Conservation (phyloP, 35 echinoderm and acorn worm species). For the Holothuria glaberrima region DNA sequence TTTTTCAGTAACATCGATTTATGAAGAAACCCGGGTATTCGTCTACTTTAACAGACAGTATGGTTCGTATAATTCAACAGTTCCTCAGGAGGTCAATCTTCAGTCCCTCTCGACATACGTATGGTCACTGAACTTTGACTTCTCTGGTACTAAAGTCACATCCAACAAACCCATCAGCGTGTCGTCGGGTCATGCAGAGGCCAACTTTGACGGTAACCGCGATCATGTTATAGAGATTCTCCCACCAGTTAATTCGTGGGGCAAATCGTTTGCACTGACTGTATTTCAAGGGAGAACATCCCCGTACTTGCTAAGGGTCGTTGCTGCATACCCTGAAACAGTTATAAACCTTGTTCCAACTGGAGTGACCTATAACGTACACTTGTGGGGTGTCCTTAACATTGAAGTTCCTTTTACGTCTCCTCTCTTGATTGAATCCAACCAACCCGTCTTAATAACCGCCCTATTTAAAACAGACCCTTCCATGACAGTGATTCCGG, state of each 20-base stretch:
- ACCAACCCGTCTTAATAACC: background rate
- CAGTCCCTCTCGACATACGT: conserved; percentile 12
- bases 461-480: background rate
- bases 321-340: background rate
- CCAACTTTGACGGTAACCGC: background rate
- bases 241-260: conserved; percentile 15
- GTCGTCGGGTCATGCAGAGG: background rate
- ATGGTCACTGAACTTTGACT: background rate
- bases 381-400: background rate
- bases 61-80: background rate
- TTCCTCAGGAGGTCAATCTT: background rate
- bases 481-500: conserved; percentile 18
- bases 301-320: background rate
- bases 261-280: conserved; percentile 9
- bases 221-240: conserved; percentile 7
- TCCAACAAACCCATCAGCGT: background rate
- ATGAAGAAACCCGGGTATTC: background rate
- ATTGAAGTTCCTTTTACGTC: background rate
- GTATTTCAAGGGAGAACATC: background rate
- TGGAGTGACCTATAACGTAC: background rate
- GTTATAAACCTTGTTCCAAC: background rate
- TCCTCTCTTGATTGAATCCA: background rate
- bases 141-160: background rate
- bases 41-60: conserved; percentile 15
- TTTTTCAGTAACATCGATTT: conserved; percentile 1